Percentiles rank a stretch among this genome's conserved stretches.
Conservation (phyloP, 2,113 vertebrate genomes). For the Thalassarche chlororhynchos region DNA sequence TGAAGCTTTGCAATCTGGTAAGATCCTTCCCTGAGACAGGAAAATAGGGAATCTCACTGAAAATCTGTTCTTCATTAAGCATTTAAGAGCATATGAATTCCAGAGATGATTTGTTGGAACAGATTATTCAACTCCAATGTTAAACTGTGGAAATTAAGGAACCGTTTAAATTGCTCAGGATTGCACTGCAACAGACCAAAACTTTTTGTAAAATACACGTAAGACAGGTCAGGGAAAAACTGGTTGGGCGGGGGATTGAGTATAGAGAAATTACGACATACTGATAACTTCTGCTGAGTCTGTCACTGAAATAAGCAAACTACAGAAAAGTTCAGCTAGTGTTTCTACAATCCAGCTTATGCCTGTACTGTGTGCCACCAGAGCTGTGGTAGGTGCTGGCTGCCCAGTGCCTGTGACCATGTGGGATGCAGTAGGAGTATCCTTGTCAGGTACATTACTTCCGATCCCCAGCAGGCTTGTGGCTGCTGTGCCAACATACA, state of each 20-base stretch:
- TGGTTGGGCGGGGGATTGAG: background rate
- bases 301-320: background rate
- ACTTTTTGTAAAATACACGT: background rate
- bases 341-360: background rate
- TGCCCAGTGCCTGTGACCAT: background rate
- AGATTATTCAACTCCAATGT: background rate
- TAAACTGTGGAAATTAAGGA: background rate
- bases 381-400: background rate
- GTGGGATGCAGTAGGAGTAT: background rate
- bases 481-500: background rate
- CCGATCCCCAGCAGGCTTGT: background rate
- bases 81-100: background rate
- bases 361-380: background rate
- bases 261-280: background rate
- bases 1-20: background rate
- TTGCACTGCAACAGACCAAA: background rate
- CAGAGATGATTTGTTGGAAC: background rate
- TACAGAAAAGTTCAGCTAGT: background rate
- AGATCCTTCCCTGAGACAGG: background rate
- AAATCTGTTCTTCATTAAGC: constrained; percentile 30
- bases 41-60: background rate
- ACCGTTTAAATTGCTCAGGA: background rate
- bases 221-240: background rate
- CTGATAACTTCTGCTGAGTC: background rate
- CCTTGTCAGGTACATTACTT: background rate